These are phyloP conservation scores for Erythrocebus patas DNA, from an alignment of 2,113 vertebrate species.

Conservation along the genomic window DNA sequence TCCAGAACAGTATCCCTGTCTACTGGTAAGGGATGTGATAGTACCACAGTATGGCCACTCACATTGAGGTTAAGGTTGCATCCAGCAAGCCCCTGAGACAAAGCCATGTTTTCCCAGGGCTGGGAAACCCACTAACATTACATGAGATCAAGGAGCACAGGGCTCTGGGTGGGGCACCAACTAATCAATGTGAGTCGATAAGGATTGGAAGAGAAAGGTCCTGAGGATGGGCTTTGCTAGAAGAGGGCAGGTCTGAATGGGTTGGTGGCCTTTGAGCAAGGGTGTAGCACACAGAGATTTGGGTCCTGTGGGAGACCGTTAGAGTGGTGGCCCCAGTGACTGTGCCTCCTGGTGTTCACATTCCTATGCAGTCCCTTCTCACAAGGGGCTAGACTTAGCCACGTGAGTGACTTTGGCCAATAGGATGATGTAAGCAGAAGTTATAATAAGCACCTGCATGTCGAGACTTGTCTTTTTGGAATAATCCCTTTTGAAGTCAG, in stretches of 20 bases:
- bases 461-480: not conserved
- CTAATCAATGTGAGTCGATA: not conserved
- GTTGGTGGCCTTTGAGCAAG: not conserved
- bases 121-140: not conserved
- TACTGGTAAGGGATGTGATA: not conserved
- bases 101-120: not conserved
- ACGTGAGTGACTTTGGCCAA: rapidly evolving
- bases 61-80: not conserved
- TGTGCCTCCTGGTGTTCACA: not conserved
- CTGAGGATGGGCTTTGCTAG: not conserved
- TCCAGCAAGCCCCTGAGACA: not conserved
- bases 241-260: not conserved
- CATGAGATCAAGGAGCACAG: too few species aligned
- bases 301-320: not conserved
- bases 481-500: not conserved
- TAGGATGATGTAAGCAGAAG: not conserved
- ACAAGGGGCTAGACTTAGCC: not conserved
- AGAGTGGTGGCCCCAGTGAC: not conserved
- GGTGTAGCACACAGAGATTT: too few species aligned
- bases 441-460: not conserved
- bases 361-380: not conserved
- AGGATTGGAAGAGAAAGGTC: not conserved
- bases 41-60: not conserved
- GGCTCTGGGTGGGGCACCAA: not conserved
- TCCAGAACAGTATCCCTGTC: not conserved